phyloP scores from a whole-genome alignment of 2,113 vertebrate species.

The Amia ocellicauda region DNA sequence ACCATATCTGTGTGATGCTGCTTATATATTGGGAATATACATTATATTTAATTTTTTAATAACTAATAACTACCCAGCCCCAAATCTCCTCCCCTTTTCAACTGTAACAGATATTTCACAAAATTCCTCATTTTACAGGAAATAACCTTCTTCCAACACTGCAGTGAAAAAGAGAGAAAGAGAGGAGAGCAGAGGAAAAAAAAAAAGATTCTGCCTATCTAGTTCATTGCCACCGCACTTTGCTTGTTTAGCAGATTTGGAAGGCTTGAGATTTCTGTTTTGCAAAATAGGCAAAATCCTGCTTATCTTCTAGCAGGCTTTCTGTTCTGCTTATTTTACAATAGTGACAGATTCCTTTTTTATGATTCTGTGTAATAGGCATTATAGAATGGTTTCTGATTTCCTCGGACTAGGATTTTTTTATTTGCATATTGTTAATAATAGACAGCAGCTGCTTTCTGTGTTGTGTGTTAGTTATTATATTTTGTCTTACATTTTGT shows the following conservation, averaged over 20 bases:
- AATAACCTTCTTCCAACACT: neutral
- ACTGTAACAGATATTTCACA: neutral
- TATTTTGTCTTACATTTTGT: too few species aligned
- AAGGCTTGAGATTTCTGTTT: constrained; percentile 40
- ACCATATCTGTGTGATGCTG: too few species aligned
- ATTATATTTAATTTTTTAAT: too few species aligned
- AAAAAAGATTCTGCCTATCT: constrained; percentile 36
- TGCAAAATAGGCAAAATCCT: constrained; percentile 50
- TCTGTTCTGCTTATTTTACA: constrained; percentile 36
- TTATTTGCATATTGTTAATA: too few species aligned
- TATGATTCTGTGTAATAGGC: neutral
- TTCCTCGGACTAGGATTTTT: too few species aligned
- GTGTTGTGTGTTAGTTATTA: too few species aligned
- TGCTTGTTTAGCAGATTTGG: constrained; percentile 57
- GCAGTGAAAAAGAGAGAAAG: neutral
- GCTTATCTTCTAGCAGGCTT: constrained; percentile 54
- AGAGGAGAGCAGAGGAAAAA: too few species aligned
- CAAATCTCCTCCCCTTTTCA: neutral
- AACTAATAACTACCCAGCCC: too few species aligned
- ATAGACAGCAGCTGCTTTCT: too few species aligned
- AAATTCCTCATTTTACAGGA: neutral
- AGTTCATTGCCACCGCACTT: constrained; percentile 41
- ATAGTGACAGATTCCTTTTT: constrained; percentile 26
- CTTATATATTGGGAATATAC: too few species aligned
- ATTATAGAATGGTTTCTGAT: constrained; percentile 12